Percentiles rank a stretch among this genome's conserved stretches.
phyloP scores from a whole-genome alignment of 2,888 invertebrate species.

The Leptinotarsa juncta region DNA sequence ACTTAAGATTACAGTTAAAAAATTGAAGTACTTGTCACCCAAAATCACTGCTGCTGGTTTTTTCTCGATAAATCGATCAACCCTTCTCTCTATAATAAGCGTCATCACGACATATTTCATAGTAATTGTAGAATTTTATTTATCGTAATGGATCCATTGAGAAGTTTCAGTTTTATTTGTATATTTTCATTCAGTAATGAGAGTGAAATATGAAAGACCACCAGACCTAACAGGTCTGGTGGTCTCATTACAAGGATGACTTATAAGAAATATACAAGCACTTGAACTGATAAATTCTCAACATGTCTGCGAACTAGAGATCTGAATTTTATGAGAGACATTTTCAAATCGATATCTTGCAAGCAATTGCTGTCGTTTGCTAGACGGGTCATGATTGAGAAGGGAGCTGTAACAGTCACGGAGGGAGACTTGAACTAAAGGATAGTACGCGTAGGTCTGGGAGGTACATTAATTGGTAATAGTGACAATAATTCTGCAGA shows the following conservation, averaged over 20 bases:
- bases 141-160: no score
- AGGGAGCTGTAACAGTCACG: neutral
- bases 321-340: neutral
- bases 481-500: neutral
- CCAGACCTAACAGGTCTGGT: no score
- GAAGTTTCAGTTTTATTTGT: no score
- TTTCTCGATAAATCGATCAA: conserved; percentile 13
- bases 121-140: conserved; percentile 16
- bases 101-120: conserved; percentile 20
- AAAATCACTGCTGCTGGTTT: conserved; percentile 17
- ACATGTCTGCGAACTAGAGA: neutral
- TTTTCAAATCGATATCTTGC: neutral
- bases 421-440: neutral
- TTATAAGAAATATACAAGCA: neutral
- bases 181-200: no score
- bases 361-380: neutral
- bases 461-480: conserved; percentile 5
- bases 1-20: neutral
- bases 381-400: neutral
- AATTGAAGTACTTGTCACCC: neutral
- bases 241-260: no score
- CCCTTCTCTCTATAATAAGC: conserved; percentile 14
- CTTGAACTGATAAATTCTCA: neutral
- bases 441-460: neutral
- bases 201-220: no score